phyloP scores from a whole-genome alignment of 2,797 vertebrate species.

The Poecilia wingei region DNA sequence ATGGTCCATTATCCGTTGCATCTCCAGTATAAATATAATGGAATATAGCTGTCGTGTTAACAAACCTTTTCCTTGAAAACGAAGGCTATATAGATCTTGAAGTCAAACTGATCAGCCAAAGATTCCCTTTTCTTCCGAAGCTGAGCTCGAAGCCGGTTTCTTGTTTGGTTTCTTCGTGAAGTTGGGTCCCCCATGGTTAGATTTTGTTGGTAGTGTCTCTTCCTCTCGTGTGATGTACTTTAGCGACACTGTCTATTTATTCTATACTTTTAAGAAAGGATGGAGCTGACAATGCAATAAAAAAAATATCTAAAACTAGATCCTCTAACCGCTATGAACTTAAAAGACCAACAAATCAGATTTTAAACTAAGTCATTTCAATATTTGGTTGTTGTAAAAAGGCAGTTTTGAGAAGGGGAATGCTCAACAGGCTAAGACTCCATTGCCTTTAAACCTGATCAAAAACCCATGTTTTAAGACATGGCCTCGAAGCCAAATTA shows the following conservation, averaged over 20 bases:
- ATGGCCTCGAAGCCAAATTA: slow-evolving; percentile 62
- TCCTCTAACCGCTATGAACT: slow-evolving; percentile 79
- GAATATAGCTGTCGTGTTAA: slow-evolving; percentile 1
- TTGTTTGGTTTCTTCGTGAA: slow-evolving; percentile 99
- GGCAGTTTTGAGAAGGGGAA: slow-evolving; percentile 71
- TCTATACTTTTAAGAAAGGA: slow-evolving; percentile 52
- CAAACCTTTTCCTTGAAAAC: slow-evolving; percentile 99
- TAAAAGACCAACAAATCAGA: slow-evolving; percentile 70
- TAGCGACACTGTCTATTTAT: slow-evolving; percentile 61
- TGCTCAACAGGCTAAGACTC: slow-evolving; percentile 69
- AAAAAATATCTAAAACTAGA: slow-evolving; percentile 82
- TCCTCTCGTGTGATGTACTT: slow-evolving; percentile 60
- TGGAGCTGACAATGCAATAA: slow-evolving; percentile 83
- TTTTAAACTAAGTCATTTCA: slow-evolving; percentile 82
- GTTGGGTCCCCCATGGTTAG: slow-evolving; percentile 99
- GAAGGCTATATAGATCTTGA: slow-evolving; percentile 99
- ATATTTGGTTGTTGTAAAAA: slow-evolving; percentile 56
- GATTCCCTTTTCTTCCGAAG: slow-evolving; percentile 99
- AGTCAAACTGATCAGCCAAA: slow-evolving; percentile 99
- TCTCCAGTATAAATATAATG: background rate
- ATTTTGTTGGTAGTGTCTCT: slow-evolving; percentile 76
- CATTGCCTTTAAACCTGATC: slow-evolving; percentile 70
- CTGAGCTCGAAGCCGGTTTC: slow-evolving; percentile 99
- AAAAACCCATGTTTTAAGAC: slow-evolving; percentile 78
- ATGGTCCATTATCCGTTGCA: background rate